Conservation (phyloP, 2,888 invertebrate species). For the Apeira syringaria region DNA sequence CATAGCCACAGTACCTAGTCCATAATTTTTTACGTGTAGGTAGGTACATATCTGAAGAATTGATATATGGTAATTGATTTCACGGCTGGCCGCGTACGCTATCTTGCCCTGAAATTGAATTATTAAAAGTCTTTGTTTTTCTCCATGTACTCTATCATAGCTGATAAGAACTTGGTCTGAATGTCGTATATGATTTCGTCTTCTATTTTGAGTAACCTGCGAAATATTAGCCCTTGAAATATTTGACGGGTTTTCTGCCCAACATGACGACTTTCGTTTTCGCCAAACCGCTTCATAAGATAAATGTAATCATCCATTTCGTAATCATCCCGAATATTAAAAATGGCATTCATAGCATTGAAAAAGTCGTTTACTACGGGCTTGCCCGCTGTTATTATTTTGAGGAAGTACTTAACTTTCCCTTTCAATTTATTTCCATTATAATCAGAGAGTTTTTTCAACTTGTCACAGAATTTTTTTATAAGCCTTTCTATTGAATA, state of each 20-base stretch:
- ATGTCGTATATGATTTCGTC: constrained; percentile 38
- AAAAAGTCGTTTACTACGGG: constrained; percentile 48
- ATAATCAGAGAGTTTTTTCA: constrained; percentile 41
- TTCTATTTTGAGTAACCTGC: constrained; percentile 38
- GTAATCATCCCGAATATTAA: constrained; percentile 34
- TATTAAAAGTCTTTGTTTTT: constrained; percentile 29
- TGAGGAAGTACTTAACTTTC: constrained; percentile 42
- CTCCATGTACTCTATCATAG: constrained; percentile 49
- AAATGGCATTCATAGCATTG: constrained; percentile 50
- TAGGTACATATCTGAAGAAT: background rate
- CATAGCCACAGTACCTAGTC: constrained; percentile 9
- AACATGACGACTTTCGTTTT: constrained; percentile 36
- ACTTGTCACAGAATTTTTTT: constrained; percentile 38
- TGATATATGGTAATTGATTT: constrained; percentile 30
- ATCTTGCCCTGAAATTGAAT: constrained; percentile 24
- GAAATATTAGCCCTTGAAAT: constrained; percentile 46
- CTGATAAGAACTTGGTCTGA: constrained; percentile 47
- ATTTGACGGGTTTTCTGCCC: constrained; percentile 43
- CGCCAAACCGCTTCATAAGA: constrained; percentile 47
- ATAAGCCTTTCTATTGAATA: constrained; percentile 43
- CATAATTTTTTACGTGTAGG: constrained; percentile 5
- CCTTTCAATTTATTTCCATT: constrained; percentile 38
- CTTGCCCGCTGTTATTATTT: constrained; percentile 39
- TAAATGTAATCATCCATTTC: constrained; percentile 60
- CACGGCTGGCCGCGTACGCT: constrained; percentile 28